These are phyloP conservation scores for Hippocampus kuda DNA, from an alignment of 2,797 vertebrate species.

Conservation along the genomic window DNA sequence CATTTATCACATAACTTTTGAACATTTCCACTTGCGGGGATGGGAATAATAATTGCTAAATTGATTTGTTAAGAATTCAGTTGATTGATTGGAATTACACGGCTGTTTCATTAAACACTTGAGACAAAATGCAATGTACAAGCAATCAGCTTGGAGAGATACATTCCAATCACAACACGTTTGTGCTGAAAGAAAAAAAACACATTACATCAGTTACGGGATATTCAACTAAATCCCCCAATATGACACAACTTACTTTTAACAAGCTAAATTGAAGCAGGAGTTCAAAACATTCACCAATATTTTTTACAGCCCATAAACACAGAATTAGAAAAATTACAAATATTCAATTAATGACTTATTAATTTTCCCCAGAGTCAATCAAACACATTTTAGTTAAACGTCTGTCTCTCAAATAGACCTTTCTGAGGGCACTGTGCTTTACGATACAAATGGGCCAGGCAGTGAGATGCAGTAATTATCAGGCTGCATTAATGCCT, in stretches of 20 bases:
- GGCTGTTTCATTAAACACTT: neutral
- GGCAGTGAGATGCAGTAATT: neutral
- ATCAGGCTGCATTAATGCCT: constrained; percentile 18
- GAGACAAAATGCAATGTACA: neutral
- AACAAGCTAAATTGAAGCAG: neutral
- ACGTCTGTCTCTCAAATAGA: neutral
- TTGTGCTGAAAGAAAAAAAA: neutral
- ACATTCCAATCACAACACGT: neutral
- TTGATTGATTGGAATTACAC: neutral
- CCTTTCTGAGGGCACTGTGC: neutral
- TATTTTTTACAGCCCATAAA: neutral
- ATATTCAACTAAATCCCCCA: neutral
- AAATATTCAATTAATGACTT: neutral
- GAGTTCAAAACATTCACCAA: neutral
- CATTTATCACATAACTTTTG: neutral
- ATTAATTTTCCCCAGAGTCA: neutral
- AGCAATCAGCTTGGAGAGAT: neutral
- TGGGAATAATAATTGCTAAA: neutral
- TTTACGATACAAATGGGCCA: neutral
- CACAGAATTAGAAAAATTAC: neutral
- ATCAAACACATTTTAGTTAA: neutral
- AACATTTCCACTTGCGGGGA: neutral
- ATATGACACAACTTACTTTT: neutral
- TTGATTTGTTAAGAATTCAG: neutral
- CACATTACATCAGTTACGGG: neutral